Conservation (phyloP, 1,140 invertebrate species). For the Heterodera schachtii region DNA sequence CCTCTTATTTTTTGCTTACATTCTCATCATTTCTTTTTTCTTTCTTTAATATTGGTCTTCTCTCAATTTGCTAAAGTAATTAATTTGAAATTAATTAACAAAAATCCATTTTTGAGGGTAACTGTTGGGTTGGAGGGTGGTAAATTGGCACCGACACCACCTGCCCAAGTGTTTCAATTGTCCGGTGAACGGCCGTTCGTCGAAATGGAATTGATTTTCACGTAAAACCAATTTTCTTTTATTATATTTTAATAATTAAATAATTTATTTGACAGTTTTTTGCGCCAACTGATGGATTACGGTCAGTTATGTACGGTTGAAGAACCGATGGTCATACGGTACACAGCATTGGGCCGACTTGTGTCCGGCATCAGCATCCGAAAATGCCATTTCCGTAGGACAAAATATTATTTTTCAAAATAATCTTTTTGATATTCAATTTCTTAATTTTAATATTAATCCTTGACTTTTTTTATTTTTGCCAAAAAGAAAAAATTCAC, state of each 20-base stretch:
- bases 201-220: slow-evolving; percentile 53
- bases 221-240: not conserved
- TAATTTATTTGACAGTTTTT: slow-evolving; percentile 10
- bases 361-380: slow-evolving; percentile 42
- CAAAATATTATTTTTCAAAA: no score
- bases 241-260: no score
- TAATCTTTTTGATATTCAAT: no score
- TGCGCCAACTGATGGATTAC: slow-evolving; percentile 49
- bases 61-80: no score
- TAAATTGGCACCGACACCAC: slow-evolving; percentile 37
- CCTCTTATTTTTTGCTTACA: no score
- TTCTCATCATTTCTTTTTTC: no score
- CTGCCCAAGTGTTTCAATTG: slow-evolving; percentile 51
- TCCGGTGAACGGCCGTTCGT: slow-evolving; percentile 19
- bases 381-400: slow-evolving; percentile 52
- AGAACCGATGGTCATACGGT: slow-evolving; percentile 48
- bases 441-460: no score
- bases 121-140: slow-evolving; percentile 49
- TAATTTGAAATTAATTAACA: not conserved
- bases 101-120: slow-evolving; percentile 29
- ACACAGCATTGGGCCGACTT: slow-evolving; percentile 51
- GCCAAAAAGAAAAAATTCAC: no score
- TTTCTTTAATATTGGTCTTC: no score
- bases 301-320: slow-evolving; percentile 49
- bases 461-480: no score